Percentiles rank a stretch among this genome's conserved stretches.
phyloP scores from a whole-genome alignment of 2,888 invertebrate species.

The Meiosimyza platycephala region DNA sequence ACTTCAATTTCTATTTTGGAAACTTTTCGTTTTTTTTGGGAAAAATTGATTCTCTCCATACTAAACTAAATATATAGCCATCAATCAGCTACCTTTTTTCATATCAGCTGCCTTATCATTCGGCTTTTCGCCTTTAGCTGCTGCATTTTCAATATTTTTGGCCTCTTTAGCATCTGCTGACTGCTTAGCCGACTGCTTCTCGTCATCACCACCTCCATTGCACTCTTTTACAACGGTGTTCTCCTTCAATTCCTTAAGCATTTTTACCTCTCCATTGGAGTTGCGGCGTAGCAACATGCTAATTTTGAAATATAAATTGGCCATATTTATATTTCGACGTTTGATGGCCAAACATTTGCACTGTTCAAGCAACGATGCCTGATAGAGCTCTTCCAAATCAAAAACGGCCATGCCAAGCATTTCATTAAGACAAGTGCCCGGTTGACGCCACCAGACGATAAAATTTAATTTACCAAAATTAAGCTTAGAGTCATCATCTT shows the following conservation, averaged over 20 bases:
- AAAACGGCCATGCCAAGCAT: slow-evolving; percentile 59
- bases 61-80: slow-evolving; percentile 5
- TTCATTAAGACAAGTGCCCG: slow-evolving; percentile 61
- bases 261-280: slow-evolving; percentile 12
- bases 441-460: slow-evolving; percentile 63
- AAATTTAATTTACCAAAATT: slow-evolving; percentile 56
- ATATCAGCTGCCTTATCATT: slow-evolving; percentile 20
- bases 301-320: slow-evolving; percentile 59
- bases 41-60: not conserved
- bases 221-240: slow-evolving; percentile 32
- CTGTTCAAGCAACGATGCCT: slow-evolving; percentile 58
- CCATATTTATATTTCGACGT: slow-evolving; percentile 55
- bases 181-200: slow-evolving; percentile 12
- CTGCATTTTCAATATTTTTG: slow-evolving; percentile 28
- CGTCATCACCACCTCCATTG: slow-evolving; percentile 43
- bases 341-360: slow-evolving; percentile 59
- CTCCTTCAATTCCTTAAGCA: slow-evolving; percentile 21
- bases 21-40: not conserved
- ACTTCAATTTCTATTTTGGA: slow-evolving; percentile 9
- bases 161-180: slow-evolving; percentile 27
- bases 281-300: slow-evolving; percentile 46
- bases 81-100: slow-evolving; percentile 32
- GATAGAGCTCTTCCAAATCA: slow-evolving; percentile 55
- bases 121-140: slow-evolving; percentile 15
- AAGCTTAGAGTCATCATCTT: slow-evolving; percentile 20